phyloP scores from a whole-genome alignment of 2,797 vertebrate species.

The Muraenolepis orangiensis region DNA sequence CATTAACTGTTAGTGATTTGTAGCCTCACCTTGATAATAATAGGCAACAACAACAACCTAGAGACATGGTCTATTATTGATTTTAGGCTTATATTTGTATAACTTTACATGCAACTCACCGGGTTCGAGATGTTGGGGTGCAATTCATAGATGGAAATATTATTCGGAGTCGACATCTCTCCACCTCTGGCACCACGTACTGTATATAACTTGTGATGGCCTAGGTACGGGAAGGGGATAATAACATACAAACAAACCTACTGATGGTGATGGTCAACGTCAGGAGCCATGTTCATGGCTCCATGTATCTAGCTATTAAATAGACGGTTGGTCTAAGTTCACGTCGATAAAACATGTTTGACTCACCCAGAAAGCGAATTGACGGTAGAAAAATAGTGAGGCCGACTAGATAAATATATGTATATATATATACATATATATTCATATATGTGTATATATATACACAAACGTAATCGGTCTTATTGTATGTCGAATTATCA shows the following conservation, averaged over 20 bases:
- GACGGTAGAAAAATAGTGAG: too few relatives aligned
- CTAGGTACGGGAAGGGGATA: background rate
- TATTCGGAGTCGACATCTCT: too few relatives aligned
- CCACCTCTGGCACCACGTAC: too few relatives aligned
- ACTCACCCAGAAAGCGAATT: background rate
- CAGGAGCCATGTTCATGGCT: background rate
- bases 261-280: background rate
- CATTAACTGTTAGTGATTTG: background rate
- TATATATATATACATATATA: too few relatives aligned
- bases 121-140: conserved; percentile 83
- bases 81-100: too few relatives aligned
- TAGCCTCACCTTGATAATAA: background rate
- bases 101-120: conserved; percentile 76
- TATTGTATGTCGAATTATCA: too few relatives aligned
- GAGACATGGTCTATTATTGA: too few relatives aligned
- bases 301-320: background rate
- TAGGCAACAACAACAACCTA: background rate
- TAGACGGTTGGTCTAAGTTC: background rate
- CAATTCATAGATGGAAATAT: conserved; percentile 83
- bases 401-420: too few relatives aligned
- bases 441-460: too few relatives aligned
- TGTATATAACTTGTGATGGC: background rate
- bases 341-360: background rate
- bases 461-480: background rate
- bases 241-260: too few relatives aligned